Evolutionary conservation across 2,797 vertebrate species (phyloP), one percentile per base, ranked within the genome.

Genomic region (Callimico goeldii): DNA sequence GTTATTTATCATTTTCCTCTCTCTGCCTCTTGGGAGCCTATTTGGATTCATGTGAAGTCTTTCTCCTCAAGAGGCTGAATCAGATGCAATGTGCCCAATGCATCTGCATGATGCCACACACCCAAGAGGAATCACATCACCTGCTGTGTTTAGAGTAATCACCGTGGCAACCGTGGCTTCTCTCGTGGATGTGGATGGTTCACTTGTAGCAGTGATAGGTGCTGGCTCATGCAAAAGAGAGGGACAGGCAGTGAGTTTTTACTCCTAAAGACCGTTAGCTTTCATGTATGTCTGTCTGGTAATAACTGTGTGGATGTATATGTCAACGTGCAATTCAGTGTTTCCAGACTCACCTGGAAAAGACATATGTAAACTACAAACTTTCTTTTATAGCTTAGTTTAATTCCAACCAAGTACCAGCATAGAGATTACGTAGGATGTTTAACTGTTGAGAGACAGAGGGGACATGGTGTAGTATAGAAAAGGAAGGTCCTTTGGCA

Each of bases 61-160:
- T 96, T 91, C 88, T 87, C 70, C 61, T 58, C 76, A 43, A 57
- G 79, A 95, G 61, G 82, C 86, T 58, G 72, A 91, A 73, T 91
- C 79, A 85, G 48, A 64, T 20, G 13, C 75, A 22, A 4, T 39
- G 43, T 46, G 28, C 88, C 70, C 61, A 11, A 28, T 7, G 93
- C 97, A 80, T 92, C 94, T 88, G 93, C 93, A 92, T 81, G 77
- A 67, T 4, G 0, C 0, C 0, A 79, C 52, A 33, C 48, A 67
- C 81, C 90, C 50, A 61, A 76, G 85, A 93, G 94, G 77, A 85
- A 95, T 95, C 64, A 55, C 41, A 94, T 95, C 96, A 97, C 91
- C 77, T 82, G 57, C 36, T 22, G 79, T 85, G 22, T 39, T 8
- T 91, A 91, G 87, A 94, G 67, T 20, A 0, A 1, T 91, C 90